phyloP scores from a whole-genome alignment of 2,113 vertebrate genomes.

The Uropsilus gracilis region DNA sequence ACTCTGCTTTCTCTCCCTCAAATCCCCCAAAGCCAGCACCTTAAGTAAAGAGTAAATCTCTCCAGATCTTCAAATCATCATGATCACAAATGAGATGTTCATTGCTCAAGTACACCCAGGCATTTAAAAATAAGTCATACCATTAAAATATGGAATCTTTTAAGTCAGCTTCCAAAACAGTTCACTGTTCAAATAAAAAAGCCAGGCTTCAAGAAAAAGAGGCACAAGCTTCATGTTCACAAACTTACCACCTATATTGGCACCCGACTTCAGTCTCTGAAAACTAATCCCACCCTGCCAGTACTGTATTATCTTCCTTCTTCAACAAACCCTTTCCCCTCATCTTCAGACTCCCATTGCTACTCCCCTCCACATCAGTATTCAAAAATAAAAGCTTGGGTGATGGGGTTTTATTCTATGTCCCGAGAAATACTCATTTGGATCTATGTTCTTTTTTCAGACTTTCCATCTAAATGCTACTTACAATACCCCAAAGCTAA shows the following conservation, averaged over 20 bases:
- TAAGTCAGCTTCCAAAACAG: not conserved
- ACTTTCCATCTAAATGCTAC: not conserved
- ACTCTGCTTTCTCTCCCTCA: not conserved
- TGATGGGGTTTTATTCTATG: not conserved
- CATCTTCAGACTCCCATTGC: not conserved
- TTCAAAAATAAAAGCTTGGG: not conserved
- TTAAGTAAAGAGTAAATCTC: not conserved
- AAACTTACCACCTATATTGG: not conserved
- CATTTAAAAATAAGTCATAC: not conserved
- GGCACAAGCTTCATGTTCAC: not conserved
- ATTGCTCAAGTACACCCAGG: not conserved
- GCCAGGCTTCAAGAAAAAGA: not conserved
- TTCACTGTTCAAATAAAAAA: not conserved
- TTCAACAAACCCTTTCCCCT: not conserved
- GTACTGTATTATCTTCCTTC: not conserved
- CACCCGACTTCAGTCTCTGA: not conserved
- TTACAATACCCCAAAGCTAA: not conserved
- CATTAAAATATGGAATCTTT: not conserved
- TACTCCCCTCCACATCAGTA: not conserved
- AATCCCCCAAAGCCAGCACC: not conserved
- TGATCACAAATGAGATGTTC: not conserved
- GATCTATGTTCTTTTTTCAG: not conserved
- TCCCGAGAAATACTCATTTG: not conserved
- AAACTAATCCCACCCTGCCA: not conserved
- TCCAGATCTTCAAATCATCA: not conserved